Base-by-base conservation (phyloP, 2,797 vertebrate genomes). In the Enteromius viviparus region DNA sequence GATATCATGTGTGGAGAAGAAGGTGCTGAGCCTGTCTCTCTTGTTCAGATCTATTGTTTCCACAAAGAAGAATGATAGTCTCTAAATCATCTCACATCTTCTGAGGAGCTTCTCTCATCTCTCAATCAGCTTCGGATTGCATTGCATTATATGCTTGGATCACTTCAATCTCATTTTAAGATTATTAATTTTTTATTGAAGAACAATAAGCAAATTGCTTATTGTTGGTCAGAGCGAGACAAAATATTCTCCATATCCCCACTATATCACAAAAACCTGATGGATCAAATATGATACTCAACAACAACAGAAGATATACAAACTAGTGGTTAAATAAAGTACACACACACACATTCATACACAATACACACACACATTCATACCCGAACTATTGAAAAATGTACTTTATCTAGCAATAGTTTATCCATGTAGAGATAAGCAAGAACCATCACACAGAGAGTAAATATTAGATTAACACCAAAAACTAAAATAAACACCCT, bases 1-100 rank as follows among this genome's bases (percentile, higher is more conserved):
- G 91, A 88, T 86, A 83, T 77, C 21, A 19, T 14, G 47, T 51
- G 9, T 3, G 8, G 23, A 42, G 45, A 71, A 71, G 45, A 58
- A 4, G 21, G 55, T 23, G 55, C 23, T 10, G 23, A 19, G 45
- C 32, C 4, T 37, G 37, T 37, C 37, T 37, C 37, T 37, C 37
- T 37, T 1, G 7, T 37, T 37, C 37, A 7, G 37, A 37, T 37
- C 37, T 37, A 37, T 37, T 37, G 37, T 37, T 37, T 14, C 45
- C 45, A 15, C 3, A 14, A 47, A 47, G 45, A 47, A 47, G 15
- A 49, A 49, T 17, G 47, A 49, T 49, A 15, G 15, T 49, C 51
- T 53, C 51, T 6, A 53, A 53, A 53, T 21, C 51, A 21, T 21
- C 17, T 53, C 17, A 19, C 2, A 53, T 53, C 17, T 53, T 53